Conservation (phyloP, 2,113 vertebrate species). For the Canis aureus region DNA sequence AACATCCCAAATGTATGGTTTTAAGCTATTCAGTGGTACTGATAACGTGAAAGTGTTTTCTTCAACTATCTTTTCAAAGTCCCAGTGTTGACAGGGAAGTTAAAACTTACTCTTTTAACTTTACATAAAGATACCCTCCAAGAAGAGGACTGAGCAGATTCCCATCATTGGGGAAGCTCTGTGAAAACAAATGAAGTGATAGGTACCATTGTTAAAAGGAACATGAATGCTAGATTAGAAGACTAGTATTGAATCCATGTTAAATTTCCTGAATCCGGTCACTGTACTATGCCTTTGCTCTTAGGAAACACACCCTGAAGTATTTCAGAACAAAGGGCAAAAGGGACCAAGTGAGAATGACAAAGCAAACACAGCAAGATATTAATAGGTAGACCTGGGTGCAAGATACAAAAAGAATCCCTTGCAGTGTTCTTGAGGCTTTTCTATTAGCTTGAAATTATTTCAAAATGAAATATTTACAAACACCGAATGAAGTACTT, state of each 20-base stretch:
- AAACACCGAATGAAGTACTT: slow-evolving; percentile 35
- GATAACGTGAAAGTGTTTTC: neutral
- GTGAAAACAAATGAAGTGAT: slow-evolving; percentile 2
- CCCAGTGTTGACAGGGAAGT: neutral
- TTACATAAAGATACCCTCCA: slow-evolving; percentile 27
- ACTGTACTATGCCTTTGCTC: neutral
- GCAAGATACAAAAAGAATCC: neutral
- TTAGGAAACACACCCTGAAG: slow-evolving; percentile 26
- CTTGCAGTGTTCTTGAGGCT: neutral
- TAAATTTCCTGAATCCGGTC: neutral
- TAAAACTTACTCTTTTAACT: slow-evolving; percentile 35
- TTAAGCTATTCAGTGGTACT: slow-evolving; percentile 2
- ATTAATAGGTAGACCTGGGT: neutral
- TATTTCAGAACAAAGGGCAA: neutral
- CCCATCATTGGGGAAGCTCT: slow-evolving; percentile 17
- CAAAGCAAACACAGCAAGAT: neutral
- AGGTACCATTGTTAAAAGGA: neutral
- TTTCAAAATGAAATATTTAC: slow-evolving; percentile 57
- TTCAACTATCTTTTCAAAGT: slow-evolving; percentile 59
- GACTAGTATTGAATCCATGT: neutral
- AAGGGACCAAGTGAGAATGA: neutral
- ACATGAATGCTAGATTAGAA: neutral
- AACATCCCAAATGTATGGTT: slow-evolving; percentile 3
- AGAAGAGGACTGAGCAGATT: slow-evolving; percentile 20
- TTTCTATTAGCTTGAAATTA: slow-evolving; percentile 38